Evolutionary conservation across 2,888 invertebrate genomes (phyloP).

Genomic region (Drosophila prostipennis): DNA sequence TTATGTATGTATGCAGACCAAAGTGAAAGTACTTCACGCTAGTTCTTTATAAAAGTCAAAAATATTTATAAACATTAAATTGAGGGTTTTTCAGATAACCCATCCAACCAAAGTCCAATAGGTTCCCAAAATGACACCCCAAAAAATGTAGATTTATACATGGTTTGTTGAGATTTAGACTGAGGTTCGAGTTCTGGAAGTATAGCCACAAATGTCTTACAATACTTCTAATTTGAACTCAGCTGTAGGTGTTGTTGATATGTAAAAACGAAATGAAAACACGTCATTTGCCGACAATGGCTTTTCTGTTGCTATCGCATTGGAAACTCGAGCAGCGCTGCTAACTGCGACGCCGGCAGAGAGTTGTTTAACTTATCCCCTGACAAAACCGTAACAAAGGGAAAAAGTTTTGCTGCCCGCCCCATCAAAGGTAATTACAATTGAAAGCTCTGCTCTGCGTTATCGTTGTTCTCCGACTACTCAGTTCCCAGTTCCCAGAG

Average conservation of each 20-base stretch:
- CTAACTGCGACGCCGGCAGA: constrained; percentile 18
- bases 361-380: constrained; percentile 65
- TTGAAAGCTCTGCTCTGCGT: constrained; percentile 44
- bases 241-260: constrained; percentile 23
- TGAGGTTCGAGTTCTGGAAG: too few relatives aligned
- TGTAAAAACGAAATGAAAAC: constrained; percentile 42
- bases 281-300: constrained; percentile 63
- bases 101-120: too few relatives aligned
- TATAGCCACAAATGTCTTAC: background rate
- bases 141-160: too few relatives aligned
- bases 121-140: too few relatives aligned
- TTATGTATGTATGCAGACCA: too few relatives aligned
- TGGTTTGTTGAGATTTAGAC: too few relatives aligned
- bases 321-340: constrained; percentile 53
- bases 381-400: constrained; percentile 68
- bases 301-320: constrained; percentile 66
- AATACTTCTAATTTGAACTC: background rate
- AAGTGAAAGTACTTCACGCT: too few relatives aligned
- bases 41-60: too few relatives aligned
- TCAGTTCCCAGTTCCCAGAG: constrained; percentile 37
- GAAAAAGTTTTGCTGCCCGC: constrained; percentile 40
- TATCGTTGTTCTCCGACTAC: constrained; percentile 53
- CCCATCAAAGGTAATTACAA: constrained; percentile 67
- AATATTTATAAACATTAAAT: too few relatives aligned
- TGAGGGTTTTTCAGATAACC: too few relatives aligned